These are phyloP conservation scores for Drosophila parthenogenetica DNA, from an alignment of 2,888 invertebrate species.

Conservation along the genomic window DNA sequence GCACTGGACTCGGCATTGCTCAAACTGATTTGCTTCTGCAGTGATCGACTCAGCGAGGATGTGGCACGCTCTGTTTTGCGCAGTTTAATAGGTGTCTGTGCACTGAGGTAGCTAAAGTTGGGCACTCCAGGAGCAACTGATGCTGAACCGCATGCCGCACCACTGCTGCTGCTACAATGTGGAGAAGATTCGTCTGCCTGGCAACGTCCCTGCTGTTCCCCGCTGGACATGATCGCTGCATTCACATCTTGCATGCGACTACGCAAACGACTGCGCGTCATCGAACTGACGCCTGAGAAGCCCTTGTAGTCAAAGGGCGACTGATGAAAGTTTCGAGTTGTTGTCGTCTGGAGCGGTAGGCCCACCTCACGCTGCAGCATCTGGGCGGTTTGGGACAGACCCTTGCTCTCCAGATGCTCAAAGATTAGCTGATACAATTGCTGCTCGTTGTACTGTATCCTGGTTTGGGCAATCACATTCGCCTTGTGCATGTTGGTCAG, in stretches of 20 bases:
- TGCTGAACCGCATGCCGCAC: background rate
- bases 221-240: conserved; percentile 67
- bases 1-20: conserved; percentile 45
- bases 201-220: conserved; percentile 38
- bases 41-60: conserved; percentile 70
- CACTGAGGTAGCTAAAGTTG: conserved; percentile 48
- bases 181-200: conserved; percentile 44
- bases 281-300: conserved; percentile 68
- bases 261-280: conserved; percentile 79
- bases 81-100: conserved; percentile 68
- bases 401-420: conserved; percentile 93
- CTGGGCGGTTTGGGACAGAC: conserved; percentile 90
- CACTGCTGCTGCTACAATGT: conserved; percentile 25
- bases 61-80: conserved; percentile 62
- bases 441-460: conserved; percentile 96
- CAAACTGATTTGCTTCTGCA: conserved; percentile 86
- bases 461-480: conserved; percentile 97
- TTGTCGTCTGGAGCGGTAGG: conserved; percentile 85
- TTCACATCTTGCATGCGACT: conserved; percentile 83
- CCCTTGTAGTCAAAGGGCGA: conserved; percentile 84
- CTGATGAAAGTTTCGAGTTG: conserved; percentile 83
- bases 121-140: conserved; percentile 46
- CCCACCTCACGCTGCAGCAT: conserved; percentile 92
- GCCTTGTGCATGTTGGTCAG: conserved; percentile 95
- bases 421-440: conserved; percentile 96